These are phyloP conservation scores for Pangasianodon hypophthalmus DNA, from an alignment of 2,113 vertebrate genomes.

Conservation along the genomic window DNA sequence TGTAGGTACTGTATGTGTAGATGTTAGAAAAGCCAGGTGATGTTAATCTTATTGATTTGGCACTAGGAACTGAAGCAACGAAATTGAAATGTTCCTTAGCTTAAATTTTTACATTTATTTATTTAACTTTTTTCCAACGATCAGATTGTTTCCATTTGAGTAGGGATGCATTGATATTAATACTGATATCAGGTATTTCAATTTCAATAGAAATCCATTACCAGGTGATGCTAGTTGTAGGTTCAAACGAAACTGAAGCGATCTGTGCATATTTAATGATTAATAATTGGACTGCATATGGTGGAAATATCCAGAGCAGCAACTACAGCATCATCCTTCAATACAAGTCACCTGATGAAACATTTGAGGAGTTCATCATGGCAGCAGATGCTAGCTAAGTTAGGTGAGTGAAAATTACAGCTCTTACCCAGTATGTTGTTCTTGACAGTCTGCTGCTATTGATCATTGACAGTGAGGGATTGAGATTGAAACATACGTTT, in stretches of 20 bases:
- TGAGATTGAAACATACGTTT: background rate
- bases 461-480: background rate
- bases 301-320: too few relatives aligned
- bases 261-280: too few relatives aligned
- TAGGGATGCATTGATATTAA: background rate
- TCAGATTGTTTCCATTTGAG: background rate
- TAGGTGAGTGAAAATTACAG: background rate
- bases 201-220: too few relatives aligned
- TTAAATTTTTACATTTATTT: background rate
- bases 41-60: background rate
- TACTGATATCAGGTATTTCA: background rate
- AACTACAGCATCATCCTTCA: too few relatives aligned
- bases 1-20: background rate
- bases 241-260: background rate
- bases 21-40: background rate
- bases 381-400: background rate
- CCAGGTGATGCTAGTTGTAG: background rate
- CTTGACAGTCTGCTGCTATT: too few relatives aligned
- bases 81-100: background rate
- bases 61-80: too few relatives aligned
- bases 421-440: background rate
- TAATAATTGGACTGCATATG: too few relatives aligned
- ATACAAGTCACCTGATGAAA: too few relatives aligned
- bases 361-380: too few relatives aligned
- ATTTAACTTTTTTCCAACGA: background rate